Percentiles rank a stretch among this genome's conserved stretches.
These are phyloP conservation scores for Brachionus asplanchnoidis DNA, from an alignment of 1,140 invertebrate genomes.

Conservation along the genomic window DNA sequence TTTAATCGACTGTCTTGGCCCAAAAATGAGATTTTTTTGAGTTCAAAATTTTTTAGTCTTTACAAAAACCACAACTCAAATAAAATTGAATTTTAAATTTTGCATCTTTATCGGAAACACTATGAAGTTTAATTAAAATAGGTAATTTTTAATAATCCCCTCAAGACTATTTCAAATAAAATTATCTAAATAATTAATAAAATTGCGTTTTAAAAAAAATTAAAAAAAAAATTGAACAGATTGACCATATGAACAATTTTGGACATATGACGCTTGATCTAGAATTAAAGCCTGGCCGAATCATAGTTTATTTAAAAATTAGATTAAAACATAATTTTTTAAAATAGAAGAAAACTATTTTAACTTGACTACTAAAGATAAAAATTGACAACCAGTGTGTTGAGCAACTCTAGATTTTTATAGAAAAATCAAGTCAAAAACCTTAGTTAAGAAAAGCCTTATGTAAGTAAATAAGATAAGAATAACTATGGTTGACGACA, in stretches of 20 bases:
- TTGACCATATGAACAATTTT: not conserved
- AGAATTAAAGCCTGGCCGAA: not conserved
- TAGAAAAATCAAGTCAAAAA: not conserved
- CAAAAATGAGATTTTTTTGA: not conserved
- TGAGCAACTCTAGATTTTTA: not conserved
- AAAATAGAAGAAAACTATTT: not conserved
- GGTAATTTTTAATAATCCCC: not conserved
- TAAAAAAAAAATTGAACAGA: not conserved
- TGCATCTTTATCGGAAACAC: not conserved
- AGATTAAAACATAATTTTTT: not conserved
- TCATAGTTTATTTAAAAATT: not conserved
- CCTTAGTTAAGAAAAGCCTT: not conserved
- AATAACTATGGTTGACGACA: not conserved
- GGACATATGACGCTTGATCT: not conserved
- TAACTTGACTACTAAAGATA: not conserved
- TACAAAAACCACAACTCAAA: not conserved
- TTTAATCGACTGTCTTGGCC: constrained; percentile 1
- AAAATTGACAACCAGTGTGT: not conserved
- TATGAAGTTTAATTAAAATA: not conserved
- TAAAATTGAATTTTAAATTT: not conserved
- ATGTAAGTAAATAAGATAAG: constrained; percentile 4
- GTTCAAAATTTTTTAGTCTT: not conserved
- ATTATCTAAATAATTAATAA: not conserved
- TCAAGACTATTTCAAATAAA: not conserved
- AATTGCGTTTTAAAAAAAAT: not conserved